Percentiles rank a stretch among this genome's conserved stretches.
Evolutionary conservation across 92 coral and sea anemone genomes (phyloP).

Genomic region (Phenganax marumi): DNA sequence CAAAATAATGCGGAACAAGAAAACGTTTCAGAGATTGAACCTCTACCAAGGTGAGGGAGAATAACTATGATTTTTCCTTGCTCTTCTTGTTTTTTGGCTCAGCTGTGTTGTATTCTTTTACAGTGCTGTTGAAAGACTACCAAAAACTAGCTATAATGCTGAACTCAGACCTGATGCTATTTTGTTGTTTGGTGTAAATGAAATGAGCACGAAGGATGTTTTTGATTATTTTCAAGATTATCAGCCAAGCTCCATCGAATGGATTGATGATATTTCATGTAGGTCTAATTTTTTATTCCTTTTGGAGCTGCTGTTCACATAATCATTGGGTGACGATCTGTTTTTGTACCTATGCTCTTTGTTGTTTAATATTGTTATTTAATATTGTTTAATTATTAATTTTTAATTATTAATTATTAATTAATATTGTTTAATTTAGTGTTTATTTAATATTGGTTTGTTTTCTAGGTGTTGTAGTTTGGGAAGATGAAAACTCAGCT

Average conservation of each 20-base stretch:
- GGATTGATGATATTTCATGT: constrained; percentile 97
- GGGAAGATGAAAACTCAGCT: constrained; percentile 94
- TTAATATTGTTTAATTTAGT: too few relatives aligned
- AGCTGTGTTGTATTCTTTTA: background rate
- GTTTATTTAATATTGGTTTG: too few relatives aligned
- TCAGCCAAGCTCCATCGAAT: constrained; percentile 93
- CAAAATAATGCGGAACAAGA: constrained; percentile 40
- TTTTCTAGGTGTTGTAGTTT: constrained; percentile 81
- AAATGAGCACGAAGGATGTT: constrained; percentile 87
- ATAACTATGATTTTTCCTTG: background rate
- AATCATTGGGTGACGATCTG: background rate
- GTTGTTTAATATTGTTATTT: background rate
- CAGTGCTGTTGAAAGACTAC: constrained; percentile 23
- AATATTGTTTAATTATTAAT: too few relatives aligned
- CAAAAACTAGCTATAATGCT: constrained; percentile 37
- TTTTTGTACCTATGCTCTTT: background rate
- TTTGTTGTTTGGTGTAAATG: constrained; percentile 73
- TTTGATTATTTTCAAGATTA: constrained; percentile 77
- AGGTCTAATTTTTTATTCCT: constrained; percentile 18
- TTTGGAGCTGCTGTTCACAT: too few relatives aligned
- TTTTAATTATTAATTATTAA: too few relatives aligned
- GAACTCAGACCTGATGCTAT: constrained; percentile 79
- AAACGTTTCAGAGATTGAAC: constrained; percentile 37
- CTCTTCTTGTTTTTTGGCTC: background rate
- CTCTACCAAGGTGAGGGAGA: constrained; percentile 26